Percentiles rank a stretch among this genome's conserved stretches.
These are phyloP conservation scores for Lasioglossum marginatum DNA, from an alignment of 2,888 invertebrate species.

Conservation along the genomic window DNA sequence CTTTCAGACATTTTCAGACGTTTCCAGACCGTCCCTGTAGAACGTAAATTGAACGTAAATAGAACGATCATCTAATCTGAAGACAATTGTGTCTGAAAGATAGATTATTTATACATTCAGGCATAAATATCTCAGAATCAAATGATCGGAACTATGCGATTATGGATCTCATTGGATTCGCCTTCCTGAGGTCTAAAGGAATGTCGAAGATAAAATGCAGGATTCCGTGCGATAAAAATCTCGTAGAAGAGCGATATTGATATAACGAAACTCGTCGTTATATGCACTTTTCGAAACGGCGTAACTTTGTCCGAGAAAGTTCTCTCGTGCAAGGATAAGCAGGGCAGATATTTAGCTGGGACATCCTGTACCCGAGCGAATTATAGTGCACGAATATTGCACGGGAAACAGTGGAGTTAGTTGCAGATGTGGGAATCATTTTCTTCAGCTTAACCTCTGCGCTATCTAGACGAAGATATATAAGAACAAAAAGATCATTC, in stretches of 20 bases:
- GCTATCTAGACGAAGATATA: neutral
- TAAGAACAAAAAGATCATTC: neutral
- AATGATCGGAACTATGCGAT: neutral
- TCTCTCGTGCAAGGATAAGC: neutral
- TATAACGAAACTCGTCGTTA: neutral
- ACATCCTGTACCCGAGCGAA: neutral
- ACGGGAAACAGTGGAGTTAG: neutral
- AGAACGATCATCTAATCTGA: neutral
- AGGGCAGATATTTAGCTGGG: neutral
- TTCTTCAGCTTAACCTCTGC: neutral
- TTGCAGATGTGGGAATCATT: neutral
- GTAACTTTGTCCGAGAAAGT: neutral
- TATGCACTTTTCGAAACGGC: neutral
- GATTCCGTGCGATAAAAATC: neutral
- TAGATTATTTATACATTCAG: neutral
- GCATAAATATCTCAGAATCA: neutral
- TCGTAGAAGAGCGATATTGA: neutral
- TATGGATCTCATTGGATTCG: neutral
- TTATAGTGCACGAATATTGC: neutral
- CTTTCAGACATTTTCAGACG: too few species aligned
- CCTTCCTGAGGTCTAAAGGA: neutral
- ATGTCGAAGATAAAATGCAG: neutral
- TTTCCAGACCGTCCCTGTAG: neutral
- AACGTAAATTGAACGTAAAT: neutral
- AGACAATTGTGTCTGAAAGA: neutral